Evolutionary conservation across 2,113 vertebrate genomes (phyloP).

Genomic region (Arvicanthis niloticus): DNA sequence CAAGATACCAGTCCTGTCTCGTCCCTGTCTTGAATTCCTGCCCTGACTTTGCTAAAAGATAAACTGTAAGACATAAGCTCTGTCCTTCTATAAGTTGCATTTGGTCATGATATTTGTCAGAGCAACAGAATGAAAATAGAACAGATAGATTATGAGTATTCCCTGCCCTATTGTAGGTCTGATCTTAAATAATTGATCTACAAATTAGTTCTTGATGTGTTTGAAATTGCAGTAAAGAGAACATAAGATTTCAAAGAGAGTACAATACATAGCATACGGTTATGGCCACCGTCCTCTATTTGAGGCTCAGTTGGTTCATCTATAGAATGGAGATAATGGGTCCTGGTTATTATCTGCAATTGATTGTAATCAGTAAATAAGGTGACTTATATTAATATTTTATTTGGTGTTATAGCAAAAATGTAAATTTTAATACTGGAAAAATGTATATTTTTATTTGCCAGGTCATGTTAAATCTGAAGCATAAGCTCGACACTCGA

Average conservation of each 20-base stretch:
- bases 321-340: conserved; percentile 25
- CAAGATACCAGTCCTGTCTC: too few relatives aligned
- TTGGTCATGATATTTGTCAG: background rate
- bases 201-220: conserved; percentile 35
- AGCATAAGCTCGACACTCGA: background rate
- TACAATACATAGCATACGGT: background rate
- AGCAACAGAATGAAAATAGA: background rate
- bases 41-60: background rate
- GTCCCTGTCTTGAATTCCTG: background rate
- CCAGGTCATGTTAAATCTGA: background rate
- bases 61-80: background rate
- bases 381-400: background rate
- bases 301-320: background rate
- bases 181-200: conserved; percentile 29
- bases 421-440: background rate
- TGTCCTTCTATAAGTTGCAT: background rate
- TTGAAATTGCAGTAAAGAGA: conserved; percentile 22
- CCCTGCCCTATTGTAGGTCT: background rate
- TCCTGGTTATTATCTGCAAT: background rate
- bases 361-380: background rate
- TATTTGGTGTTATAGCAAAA: background rate
- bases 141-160: background rate
- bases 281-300: background rate
- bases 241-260: background rate
- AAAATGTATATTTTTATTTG: background rate